Conservation (phyloP, 2,888 invertebrate species). For the Sialis fuliginosa region DNA sequence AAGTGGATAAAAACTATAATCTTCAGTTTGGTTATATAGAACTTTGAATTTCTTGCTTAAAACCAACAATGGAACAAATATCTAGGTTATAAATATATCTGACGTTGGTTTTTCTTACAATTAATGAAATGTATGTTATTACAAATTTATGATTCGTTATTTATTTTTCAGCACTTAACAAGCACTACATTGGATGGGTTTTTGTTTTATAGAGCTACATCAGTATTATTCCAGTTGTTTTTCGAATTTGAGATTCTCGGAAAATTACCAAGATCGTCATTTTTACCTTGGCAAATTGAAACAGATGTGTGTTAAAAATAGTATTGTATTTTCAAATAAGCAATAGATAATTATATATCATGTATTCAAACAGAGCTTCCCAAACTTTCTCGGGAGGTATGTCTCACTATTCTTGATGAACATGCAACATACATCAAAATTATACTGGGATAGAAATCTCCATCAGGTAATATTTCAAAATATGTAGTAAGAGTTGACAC, state of each 20-base stretch:
- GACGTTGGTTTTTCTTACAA: neutral
- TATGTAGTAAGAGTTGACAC: no score
- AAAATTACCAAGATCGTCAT: conserved; percentile 41
- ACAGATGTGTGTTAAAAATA: conserved; percentile 3
- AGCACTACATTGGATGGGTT: conserved; percentile 33
- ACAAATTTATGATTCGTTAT: conserved; percentile 1
- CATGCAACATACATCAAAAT: no score
- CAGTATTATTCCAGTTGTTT: conserved; percentile 47
- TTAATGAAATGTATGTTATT: neutral
- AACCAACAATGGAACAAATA: no score
- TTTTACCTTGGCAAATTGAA: conserved; percentile 41
- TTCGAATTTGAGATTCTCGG: conserved; percentile 44
- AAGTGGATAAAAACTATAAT: no score
- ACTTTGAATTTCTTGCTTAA: no score
- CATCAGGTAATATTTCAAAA: no score
- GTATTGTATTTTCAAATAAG: neutral
- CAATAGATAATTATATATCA: neutral
- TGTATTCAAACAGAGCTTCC: neutral
- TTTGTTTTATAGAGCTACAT: conserved; percentile 31
- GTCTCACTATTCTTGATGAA: no score
- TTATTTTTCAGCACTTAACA: conserved; percentile 31
- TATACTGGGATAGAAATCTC: no score
- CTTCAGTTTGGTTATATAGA: no score
- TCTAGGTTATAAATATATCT: no score
- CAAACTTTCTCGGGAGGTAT: no score